Evolutionary conservation across 2,888 invertebrate species (phyloP), one percentile per base, ranked within the genome.

Genomic region (Dolomedes plantarius): DNA sequence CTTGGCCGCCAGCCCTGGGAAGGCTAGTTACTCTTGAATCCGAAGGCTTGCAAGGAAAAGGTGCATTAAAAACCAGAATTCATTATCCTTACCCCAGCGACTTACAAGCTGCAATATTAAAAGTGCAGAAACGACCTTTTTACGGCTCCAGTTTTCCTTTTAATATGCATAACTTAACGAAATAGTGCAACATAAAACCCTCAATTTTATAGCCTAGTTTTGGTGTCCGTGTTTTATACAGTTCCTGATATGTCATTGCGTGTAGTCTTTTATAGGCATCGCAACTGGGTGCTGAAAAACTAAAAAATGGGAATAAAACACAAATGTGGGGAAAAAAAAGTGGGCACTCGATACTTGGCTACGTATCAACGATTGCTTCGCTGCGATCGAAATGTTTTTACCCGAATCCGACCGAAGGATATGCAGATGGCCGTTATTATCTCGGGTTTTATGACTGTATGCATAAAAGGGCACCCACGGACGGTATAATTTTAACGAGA

Each of bases 121-220:
- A 86, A 79, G 86, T 86, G 86, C 86, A 86, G 79, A 79, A 86
- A 86, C 86, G 86, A 71, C 86, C 86, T 86, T 86, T 86, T 86
- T 86, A 86, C 86, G 72, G 86, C 86, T 79, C 79, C 74, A 79
- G 79, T 86, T 86, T 86, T 78, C 86, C 86, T 86, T 86, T 86
- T 86, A 86, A 86, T 86, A 86, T 86, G 86, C 86, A 86, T 86
- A 86, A 86, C 86, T 86, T 86, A 86, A 86, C 86, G 86, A 79
- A 86, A 86, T 86, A 86, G 86, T 78, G 86, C 73, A 86, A 86
- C 86, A 86, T 86, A 86, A 86, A 86, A 86, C 86, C 79, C 78
- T 86, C 78, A 86, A 86, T 86, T 86, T 86, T 86, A 86, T 86
- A 69, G 86, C 79, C 86, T 41, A 78, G 86, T 86, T 86, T 86